Evolutionary conservation across 2,888 invertebrate species (phyloP).

Genomic region (Willowsia nigromaculata): DNA sequence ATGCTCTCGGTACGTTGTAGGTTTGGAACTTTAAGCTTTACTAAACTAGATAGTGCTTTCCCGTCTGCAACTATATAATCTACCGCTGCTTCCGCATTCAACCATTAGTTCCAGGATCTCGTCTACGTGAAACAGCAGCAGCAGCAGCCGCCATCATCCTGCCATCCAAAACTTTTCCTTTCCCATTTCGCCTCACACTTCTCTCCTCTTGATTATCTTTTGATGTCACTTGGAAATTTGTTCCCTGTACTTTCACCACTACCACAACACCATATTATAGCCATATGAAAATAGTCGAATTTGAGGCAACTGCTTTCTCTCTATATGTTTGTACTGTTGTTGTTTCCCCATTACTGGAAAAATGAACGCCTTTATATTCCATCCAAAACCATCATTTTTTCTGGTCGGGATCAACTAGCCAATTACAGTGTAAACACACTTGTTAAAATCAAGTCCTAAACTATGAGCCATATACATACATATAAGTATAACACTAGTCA

Average conservation of each 20-base stretch:
- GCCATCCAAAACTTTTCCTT: slow-evolving; percentile 1
- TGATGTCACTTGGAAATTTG: slow-evolving; percentile 51
- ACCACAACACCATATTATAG: background rate
- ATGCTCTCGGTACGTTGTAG: background rate
- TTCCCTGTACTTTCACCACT: background rate
- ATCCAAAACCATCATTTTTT: background rate
- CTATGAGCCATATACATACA: background rate
- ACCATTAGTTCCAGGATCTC: background rate
- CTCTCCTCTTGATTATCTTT: slow-evolving; percentile 58
- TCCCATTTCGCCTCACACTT: slow-evolving; percentile 3
- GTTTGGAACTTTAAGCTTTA: background rate
- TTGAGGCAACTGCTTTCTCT: background rate
- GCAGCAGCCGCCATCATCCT: background rate
- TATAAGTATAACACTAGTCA: too few relatives aligned
- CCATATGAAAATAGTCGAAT: too few relatives aligned
- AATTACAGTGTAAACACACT: slow-evolving; percentile 25
- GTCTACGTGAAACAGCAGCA: background rate
- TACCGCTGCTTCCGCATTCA: background rate
- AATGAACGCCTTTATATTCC: background rate
- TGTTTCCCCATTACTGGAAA: slow-evolving; percentile 17
- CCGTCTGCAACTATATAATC: background rate
- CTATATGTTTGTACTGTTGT: background rate
- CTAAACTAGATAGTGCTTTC: background rate
- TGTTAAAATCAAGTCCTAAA: background rate
- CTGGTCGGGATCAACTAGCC: slow-evolving; percentile 20